Base-by-base conservation (phyloP, 2,113 vertebrate species). In the Gallinago paraguaiae region DNA sequence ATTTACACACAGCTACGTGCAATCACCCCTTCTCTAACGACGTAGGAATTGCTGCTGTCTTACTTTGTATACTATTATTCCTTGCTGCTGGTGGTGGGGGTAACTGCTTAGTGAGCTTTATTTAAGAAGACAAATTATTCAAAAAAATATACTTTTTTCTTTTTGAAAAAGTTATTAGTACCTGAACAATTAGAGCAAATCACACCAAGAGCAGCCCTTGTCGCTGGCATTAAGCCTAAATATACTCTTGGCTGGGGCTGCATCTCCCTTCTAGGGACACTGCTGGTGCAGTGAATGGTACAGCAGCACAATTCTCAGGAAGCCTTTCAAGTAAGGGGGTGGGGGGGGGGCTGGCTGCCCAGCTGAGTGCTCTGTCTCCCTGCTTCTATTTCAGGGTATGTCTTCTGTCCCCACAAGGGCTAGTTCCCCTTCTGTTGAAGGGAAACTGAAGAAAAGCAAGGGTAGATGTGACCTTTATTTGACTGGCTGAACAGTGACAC, bases 1-100 rank as follows among this genome's bases (percentile, higher is more conserved):
- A 18, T 7, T 43, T 11, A 9, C 30, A 16, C 7, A 17, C 0
- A 2, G 61, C 25, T 51, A 31, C 8, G 0, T 9, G n/a, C 45
- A 70, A 17, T 18, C 25, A 24, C 14, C 30, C 3, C 19, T 8
- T 18, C 17, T 39, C 30, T 54, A 60, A 0, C 2, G 48, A 43
- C 30, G 64, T 33, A 78, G 71, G 27, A 71, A 5, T 11, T 82
- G 67, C 50, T 93, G 56, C 67, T 50, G 11, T 18, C 41, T 65
- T 51, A 25, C 35, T 60, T 19, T 75, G 33, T 41, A 13, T 56
- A 41, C 60, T 33, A 2, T 6, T 60, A 1, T 10, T 35, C 33
- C 53, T 46, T 33, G 53, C 27, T 54, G 53, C 27, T 54, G 7
- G n/a, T 8, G 9, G 10, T 5, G 2, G 27, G 33, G 31, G 3